These are phyloP conservation scores for Apolygus lucorum DNA, from an alignment of 1,140 invertebrate species.

Conservation along the genomic window DNA sequence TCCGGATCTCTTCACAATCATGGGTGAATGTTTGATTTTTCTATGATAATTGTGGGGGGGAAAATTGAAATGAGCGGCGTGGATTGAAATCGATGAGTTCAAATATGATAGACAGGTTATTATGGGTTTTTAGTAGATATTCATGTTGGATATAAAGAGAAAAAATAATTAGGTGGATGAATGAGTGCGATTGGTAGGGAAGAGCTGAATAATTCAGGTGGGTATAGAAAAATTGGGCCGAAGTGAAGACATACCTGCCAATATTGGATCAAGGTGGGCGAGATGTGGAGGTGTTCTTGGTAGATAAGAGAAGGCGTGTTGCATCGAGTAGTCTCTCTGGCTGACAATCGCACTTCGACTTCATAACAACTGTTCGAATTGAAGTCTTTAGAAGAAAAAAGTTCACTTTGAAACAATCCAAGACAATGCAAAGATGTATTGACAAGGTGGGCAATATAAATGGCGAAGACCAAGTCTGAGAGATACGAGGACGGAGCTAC, in stretches of 20 bases:
- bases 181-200: too few species aligned
- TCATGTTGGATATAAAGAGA: too few species aligned
- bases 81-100: background rate
- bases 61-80: background rate
- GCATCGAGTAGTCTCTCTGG: background rate
- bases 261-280: too few species aligned
- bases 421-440: background rate
- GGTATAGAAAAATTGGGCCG: too few species aligned
- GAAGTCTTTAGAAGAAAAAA: background rate
- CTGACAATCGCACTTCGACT: too few species aligned
- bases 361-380: background rate
- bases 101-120: background rate
- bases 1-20: too few species aligned
- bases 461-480: background rate
- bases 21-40: background rate
- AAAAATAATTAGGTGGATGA: too few species aligned
- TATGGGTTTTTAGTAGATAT: background rate
- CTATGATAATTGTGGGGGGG: background rate
- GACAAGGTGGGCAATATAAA: background rate
- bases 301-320: background rate
- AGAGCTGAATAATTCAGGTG: too few species aligned
- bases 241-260: too few species aligned
- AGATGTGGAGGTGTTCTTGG: too few species aligned
- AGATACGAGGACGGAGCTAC: background rate
- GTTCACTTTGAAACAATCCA: background rate